A percentile compares a stretch with the other conserved stretches of the same genome.
Conservation (phyloP, 2,888 invertebrate species). For the Noctua fimbriata region DNA sequence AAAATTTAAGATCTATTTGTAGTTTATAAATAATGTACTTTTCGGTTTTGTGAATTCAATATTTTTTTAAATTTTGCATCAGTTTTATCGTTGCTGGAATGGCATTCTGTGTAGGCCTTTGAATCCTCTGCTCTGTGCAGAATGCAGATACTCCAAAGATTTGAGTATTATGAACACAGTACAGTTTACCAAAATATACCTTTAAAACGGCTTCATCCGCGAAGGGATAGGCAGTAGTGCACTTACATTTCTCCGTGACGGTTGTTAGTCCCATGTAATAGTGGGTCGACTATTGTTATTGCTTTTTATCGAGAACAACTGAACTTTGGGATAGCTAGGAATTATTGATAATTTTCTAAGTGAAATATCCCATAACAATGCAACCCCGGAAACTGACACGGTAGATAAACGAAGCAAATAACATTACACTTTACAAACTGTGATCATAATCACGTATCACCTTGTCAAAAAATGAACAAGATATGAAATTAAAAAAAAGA, state of each 20-base stretch:
- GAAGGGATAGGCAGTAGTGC: background rate
- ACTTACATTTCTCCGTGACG: background rate
- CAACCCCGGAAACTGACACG: too few relatives aligned
- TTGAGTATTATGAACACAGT: background rate
- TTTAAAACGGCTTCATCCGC: background rate
- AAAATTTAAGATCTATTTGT: background rate
- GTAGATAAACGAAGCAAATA: background rate
- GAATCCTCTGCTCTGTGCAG: background rate
- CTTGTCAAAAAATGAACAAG: background rate
- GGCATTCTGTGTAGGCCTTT: background rate
- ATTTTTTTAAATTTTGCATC: background rate
- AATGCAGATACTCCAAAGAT: background rate
- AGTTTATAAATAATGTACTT: background rate
- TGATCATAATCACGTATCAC: background rate
- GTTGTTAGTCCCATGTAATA: background rate
- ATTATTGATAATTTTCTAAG: background rate
- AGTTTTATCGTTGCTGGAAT: background rate
- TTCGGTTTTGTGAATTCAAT: background rate
- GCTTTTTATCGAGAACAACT: background rate
- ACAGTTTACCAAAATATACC: background rate
- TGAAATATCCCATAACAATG: background rate
- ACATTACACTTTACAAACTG: background rate
- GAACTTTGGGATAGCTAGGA: background rate
- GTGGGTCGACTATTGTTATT: background rate
- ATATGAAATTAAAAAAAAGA: background rate